Conservation (phyloP, 1,140 invertebrate genomes). For the Formica exsecta region DNA sequence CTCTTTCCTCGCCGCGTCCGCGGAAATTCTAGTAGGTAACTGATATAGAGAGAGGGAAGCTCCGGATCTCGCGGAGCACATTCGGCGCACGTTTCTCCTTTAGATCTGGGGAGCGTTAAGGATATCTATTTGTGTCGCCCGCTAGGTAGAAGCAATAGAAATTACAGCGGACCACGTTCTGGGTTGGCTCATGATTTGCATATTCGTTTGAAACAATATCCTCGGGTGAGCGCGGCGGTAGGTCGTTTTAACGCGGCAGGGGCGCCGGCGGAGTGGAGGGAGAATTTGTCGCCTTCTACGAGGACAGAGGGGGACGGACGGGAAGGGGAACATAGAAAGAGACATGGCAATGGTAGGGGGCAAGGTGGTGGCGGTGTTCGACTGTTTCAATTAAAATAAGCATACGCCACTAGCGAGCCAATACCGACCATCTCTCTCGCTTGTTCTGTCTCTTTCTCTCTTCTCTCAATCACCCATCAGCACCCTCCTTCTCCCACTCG, state of each 20-base stretch:
- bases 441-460: constrained; percentile 68
- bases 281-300: constrained; percentile 63
- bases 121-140: constrained; percentile 83
- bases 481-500: constrained; percentile 45
- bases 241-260: constrained; percentile 80
- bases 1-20: constrained; percentile 34
- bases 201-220: constrained; percentile 87
- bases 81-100: constrained; percentile 83
- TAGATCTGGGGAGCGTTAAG: constrained; percentile 80
- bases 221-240: constrained; percentile 78
- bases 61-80: constrained; percentile 60
- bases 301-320: neutral
- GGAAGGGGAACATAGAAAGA: constrained; percentile 31
- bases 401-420: constrained; percentile 82
- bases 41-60: constrained; percentile 33
- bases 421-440: constrained; percentile 73
- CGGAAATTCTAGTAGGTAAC: constrained; percentile 56
- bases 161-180: constrained; percentile 81
- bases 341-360: constrained; percentile 35
- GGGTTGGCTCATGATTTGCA: constrained; percentile 84
- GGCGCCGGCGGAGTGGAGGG: constrained; percentile 67
- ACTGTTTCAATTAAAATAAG: constrained; percentile 87
- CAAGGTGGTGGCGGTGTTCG: constrained; percentile 76
- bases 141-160: constrained; percentile 78
- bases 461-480: constrained; percentile 39